phyloP scores from a whole-genome alignment of 1,140 invertebrate species.

The Xylocopa sonorina region DNA sequence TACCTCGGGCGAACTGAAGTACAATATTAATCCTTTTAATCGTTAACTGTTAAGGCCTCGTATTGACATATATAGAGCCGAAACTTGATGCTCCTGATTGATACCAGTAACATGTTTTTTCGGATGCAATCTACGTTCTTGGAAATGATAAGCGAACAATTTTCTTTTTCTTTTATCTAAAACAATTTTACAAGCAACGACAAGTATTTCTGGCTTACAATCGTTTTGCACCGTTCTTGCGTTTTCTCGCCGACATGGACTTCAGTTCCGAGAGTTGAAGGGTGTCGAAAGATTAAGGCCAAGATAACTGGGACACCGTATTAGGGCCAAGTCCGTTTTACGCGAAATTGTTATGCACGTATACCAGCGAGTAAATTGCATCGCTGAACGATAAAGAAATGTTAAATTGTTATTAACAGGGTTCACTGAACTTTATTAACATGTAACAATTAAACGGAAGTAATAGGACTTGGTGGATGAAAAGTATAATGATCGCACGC shows the following conservation, averaged over 20 bases:
- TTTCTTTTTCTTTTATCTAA: not conserved
- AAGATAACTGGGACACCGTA: constrained; percentile 13
- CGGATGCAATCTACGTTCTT: too few relatives aligned
- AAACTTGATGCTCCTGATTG: not conserved
- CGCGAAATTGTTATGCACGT: not conserved
- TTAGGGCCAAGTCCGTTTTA: constrained; percentile 15
- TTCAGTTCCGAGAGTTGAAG: constrained; percentile 1
- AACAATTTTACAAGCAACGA: not conserved
- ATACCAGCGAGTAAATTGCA: not conserved
- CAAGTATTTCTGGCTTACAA: not conserved
- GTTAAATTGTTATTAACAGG: constrained; percentile 5
- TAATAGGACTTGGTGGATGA: constrained; percentile 7
- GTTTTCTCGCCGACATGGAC: not conserved
- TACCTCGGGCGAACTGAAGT: not conserved
- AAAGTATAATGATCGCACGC: constrained; percentile 32
- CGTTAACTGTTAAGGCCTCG: not conserved
- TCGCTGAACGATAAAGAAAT: not conserved
- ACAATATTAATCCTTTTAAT: not conserved
- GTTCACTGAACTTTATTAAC: constrained; percentile 46
- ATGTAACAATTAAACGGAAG: constrained; percentile 39
- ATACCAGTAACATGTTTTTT: not conserved
- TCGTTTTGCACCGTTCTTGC: not conserved
- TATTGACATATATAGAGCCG: too few relatives aligned
- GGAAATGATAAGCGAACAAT: too few relatives aligned
- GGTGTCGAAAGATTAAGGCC: constrained; percentile 26